A percentile compares a stretch with the other conserved stretches of the same genome.
These are phyloP conservation scores for Mellivora capensis DNA, from an alignment of 2,113 vertebrate species.

Conservation along the genomic window DNA sequence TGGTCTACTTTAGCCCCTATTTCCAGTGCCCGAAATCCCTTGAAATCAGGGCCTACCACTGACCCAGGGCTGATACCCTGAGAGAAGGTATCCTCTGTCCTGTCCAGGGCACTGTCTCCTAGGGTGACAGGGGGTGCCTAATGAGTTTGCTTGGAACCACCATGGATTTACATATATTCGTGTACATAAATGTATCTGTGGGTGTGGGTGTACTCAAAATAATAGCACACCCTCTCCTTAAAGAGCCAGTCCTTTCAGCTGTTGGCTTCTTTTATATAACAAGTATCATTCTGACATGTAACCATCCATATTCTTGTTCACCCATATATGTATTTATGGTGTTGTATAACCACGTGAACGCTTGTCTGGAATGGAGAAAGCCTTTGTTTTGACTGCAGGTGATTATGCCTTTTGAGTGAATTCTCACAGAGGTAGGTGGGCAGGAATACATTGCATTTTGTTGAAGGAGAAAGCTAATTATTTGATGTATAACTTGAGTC, in stretches of 20 bases:
- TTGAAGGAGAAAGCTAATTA: neutral
- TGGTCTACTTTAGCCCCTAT: neutral
- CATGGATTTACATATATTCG: neutral
- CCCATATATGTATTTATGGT: neutral
- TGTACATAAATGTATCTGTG: neutral
- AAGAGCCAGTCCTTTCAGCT: neutral
- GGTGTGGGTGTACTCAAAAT: neutral
- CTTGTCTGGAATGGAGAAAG: neutral
- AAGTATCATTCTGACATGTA: neutral
- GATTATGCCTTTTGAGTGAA: slow-evolving; percentile 1
- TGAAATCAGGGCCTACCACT: neutral
- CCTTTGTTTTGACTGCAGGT: neutral
- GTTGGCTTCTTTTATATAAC: neutral
- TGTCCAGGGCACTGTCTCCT: neutral
- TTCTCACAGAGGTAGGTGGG: neutral
- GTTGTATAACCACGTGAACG: neutral
- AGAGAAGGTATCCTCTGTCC: neutral
- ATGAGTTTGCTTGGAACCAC: neutral
- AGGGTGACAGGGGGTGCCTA: neutral
- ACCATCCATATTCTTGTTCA: neutral
- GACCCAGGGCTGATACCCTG: neutral
- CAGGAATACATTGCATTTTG: neutral
- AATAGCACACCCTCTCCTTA: neutral
- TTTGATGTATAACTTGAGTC: neutral
- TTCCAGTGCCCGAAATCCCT: neutral